phyloP scores from a whole-genome alignment of 2,888 invertebrate species.

The Eupithecia inturbata region DNA sequence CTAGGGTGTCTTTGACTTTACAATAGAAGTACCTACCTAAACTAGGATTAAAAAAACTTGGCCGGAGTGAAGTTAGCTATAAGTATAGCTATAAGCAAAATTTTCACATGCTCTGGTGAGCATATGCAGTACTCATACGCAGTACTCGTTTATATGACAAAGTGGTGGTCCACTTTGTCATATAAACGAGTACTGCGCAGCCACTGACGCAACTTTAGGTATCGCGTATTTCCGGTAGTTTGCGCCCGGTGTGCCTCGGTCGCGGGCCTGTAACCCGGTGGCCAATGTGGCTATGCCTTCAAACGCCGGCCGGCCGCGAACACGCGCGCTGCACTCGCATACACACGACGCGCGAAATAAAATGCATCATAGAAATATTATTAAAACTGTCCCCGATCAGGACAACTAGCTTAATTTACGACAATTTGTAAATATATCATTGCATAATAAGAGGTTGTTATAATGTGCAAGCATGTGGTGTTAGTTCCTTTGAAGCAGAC shows the following conservation, averaged over 20 bases:
- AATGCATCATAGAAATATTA: constrained; percentile 9
- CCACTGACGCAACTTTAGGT: too few species aligned
- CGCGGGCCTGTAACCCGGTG: background rate
- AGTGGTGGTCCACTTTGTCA: too few species aligned
- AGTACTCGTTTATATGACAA: too few species aligned
- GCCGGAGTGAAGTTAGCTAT: too few species aligned
- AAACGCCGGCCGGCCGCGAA: constrained; percentile 7
- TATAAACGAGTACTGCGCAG: too few species aligned
- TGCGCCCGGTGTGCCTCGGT: background rate
- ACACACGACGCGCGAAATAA: constrained; percentile 3
- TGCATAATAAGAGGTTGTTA: constrained; percentile 45
- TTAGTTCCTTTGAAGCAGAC: constrained; percentile 66
- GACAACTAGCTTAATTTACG: background rate
- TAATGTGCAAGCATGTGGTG: constrained; percentile 72
- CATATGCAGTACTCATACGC: too few species aligned
- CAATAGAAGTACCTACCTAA: background rate
- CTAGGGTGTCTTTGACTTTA: background rate
- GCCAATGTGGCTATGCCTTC: background rate
- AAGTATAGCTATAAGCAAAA: too few species aligned
- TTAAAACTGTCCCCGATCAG: background rate
- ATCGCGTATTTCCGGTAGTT: background rate
- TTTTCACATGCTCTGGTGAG: too few species aligned
- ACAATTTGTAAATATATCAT: constrained; percentile 12
- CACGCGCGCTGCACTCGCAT: background rate
- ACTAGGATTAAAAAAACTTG: too few species aligned